Evolutionary conservation across 1,140 invertebrate species (phyloP).

Genomic region (Gryllus bimaculatus): DNA sequence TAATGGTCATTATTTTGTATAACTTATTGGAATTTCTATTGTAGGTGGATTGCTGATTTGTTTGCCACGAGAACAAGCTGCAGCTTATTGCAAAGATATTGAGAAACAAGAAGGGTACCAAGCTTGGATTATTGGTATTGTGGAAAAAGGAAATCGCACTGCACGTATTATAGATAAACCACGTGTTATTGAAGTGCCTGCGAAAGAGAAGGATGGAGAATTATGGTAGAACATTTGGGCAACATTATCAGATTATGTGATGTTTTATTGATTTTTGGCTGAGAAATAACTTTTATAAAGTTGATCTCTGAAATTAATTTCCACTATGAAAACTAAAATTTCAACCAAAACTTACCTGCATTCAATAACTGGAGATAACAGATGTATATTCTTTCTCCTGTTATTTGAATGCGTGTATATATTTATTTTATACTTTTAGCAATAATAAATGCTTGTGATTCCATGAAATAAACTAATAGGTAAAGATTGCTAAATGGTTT

Average conservation of each 20-base stretch:
- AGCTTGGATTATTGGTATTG: conserved; percentile 98
- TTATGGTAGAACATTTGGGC: conserved; percentile 50
- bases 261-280: background rate
- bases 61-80: conserved; percentile 86
- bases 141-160: conserved; percentile 92
- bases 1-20: background rate
- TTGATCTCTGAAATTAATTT: background rate
- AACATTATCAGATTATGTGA: background rate
- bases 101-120: conserved; percentile 96
- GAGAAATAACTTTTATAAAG: background rate
- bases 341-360: background rate
- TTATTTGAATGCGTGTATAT: background rate
- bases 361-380: background rate
- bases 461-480: background rate
- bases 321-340: background rate
- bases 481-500: background rate
- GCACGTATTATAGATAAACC: conserved; percentile 97
- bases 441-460: background rate
- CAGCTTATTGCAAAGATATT: conserved; percentile 94
- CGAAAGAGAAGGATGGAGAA: conserved; percentile 83
- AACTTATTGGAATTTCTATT: background rate
- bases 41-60: conserved; percentile 76
- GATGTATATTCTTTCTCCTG: background rate
- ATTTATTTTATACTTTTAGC: background rate
- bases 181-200: conserved; percentile 94